phyloP scores from a whole-genome alignment of 2,797 vertebrate species.

The Lepus oiostolus region DNA sequence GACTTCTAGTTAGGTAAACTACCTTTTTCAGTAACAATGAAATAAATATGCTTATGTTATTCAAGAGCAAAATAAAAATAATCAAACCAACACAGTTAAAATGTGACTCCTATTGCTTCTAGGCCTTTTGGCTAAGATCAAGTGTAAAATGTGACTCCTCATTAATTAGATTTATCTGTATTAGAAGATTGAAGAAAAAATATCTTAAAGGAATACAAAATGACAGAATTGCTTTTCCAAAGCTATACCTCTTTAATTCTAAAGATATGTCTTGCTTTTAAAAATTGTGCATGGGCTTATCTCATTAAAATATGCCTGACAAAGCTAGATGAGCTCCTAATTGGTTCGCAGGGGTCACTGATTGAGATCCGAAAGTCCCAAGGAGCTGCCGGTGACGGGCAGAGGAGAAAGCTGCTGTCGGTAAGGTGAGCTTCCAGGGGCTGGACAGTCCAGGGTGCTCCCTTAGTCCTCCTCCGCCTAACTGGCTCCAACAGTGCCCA shows the following conservation, averaged over 20 bases:
- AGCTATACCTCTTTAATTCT: slow-evolving; percentile 22
- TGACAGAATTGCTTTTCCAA: not conserved
- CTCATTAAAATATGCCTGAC: not conserved
- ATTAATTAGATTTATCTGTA: slow-evolving; percentile 39
- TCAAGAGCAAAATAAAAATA: not conserved
- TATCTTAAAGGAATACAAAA: not conserved
- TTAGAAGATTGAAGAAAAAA: slow-evolving; percentile 13
- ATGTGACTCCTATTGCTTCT: slow-evolving; percentile 3
- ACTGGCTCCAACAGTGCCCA: not conserved
- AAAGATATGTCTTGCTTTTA: slow-evolving; percentile 11
- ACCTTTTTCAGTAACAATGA: not conserved
- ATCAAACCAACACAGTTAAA: slow-evolving; percentile 8
- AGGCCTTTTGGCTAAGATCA: not conserved
- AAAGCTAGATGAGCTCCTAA: not conserved
- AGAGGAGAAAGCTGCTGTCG: not conserved
- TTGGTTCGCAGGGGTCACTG: not conserved
- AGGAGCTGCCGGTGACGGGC: not conserved
- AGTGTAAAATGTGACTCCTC: not conserved
- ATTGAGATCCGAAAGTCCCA: not conserved
- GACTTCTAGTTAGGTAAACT: slow-evolving; percentile 43
- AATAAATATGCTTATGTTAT: slow-evolving; percentile 39
- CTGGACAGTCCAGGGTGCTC: not conserved
- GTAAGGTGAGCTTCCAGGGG: not conserved
- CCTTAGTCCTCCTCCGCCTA: not conserved
- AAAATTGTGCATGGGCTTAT: not conserved